A percentile compares a stretch with the other conserved stretches of the same genome.
phyloP scores from a whole-genome alignment of 2,797 vertebrate genomes.

The Artibeus jamaicensis region DNA sequence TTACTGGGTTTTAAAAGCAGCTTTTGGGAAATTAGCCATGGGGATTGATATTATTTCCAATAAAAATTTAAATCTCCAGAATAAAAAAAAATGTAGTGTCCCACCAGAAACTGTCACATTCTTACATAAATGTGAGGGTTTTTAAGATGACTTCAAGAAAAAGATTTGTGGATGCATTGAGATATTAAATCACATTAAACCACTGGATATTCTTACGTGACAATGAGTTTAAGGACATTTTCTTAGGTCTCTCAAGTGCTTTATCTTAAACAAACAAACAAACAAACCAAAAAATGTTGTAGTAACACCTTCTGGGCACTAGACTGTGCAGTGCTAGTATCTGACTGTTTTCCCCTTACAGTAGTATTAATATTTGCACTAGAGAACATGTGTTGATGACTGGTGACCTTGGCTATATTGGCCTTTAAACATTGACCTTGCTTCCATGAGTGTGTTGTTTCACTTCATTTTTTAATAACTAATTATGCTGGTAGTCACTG shows the following conservation, averaged over 20 bases:
- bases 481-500: background rate
- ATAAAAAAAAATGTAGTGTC: background rate
- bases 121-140: background rate
- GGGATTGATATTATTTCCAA: slow-evolving; percentile 72
- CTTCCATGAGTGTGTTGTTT: background rate
- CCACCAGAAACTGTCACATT: background rate
- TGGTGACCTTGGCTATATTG: background rate
- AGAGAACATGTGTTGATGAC: background rate
- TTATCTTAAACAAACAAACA: background rate
- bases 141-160: background rate
- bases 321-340: background rate
- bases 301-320: background rate
- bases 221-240: background rate
- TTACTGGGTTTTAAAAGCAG: slow-evolving; percentile 79
- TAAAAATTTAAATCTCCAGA: slow-evolving; percentile 22
- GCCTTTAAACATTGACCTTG: background rate
- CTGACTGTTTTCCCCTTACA: background rate
- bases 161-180: background rate
- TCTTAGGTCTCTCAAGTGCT: background rate
- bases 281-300: too few species aligned
- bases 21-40: slow-evolving; percentile 77
- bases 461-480: slow-evolving; percentile 19
- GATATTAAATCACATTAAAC: background rate
- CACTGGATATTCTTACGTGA: background rate
- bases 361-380: background rate